Conservation (phyloP, 2,113 vertebrate species). For the Misgurnus anguillicaudatus region DNA sequence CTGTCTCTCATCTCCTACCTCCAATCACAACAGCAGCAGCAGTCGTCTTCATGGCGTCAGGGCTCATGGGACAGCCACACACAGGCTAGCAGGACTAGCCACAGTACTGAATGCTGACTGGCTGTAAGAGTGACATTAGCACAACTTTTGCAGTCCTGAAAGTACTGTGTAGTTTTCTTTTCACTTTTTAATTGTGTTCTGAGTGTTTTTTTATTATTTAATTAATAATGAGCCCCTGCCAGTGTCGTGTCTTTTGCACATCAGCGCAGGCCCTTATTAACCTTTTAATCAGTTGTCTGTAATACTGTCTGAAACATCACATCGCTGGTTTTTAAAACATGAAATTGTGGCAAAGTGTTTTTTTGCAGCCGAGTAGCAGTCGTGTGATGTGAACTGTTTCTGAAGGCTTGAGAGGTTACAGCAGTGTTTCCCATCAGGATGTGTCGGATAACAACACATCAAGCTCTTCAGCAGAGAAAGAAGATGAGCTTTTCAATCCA, state of each 20-base stretch:
- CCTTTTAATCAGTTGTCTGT: conserved; percentile 60
- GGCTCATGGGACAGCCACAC: conserved; percentile 64
- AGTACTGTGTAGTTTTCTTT: conserved; percentile 67
- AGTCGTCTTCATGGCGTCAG: conserved; percentile 52
- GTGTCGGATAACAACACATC: too few species aligned
- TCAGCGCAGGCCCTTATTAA: not conserved
- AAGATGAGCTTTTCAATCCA: not conserved
- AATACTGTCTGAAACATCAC: conserved; percentile 52
- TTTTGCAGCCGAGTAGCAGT: conserved; percentile 60
- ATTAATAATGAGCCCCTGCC: not conserved
- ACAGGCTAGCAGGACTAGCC: conserved; percentile 81
- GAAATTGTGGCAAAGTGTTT: conserved; percentile 69
- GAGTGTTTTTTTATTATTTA: conserved; percentile 5
- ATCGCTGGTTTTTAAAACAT: conserved; percentile 72
- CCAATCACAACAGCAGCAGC: conserved; percentile 64
- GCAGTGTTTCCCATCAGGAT: too few species aligned
- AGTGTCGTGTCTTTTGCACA: not conserved
- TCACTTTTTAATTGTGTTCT: conserved; percentile 39
- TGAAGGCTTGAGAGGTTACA: too few species aligned
- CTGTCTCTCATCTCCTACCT: conserved; percentile 70
- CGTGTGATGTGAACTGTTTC: conserved; percentile 41
- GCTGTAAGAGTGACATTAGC: conserved; percentile 55
- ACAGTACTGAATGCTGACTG: conserved; percentile 80
- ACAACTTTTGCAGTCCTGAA: conserved; percentile 42
- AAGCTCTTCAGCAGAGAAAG: too few species aligned